Percentiles rank a stretch among this genome's conserved stretches.
Evolutionary conservation across 2,113 vertebrate genomes (phyloP).

Genomic region (Amia ocellicauda): DNA sequence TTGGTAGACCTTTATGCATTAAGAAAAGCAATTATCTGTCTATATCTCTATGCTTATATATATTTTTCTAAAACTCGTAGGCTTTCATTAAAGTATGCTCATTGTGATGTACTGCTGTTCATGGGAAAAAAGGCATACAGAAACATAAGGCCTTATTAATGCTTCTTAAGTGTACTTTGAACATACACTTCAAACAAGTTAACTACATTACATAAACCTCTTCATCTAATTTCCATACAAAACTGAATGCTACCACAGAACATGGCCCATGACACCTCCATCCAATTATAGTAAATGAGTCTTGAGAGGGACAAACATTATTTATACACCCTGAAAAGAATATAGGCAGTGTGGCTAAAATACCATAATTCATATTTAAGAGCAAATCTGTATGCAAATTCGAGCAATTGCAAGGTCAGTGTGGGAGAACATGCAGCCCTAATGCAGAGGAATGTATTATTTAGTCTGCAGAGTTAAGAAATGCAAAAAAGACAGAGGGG

Average conservation of each 20-base stretch:
- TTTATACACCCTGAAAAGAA: not conserved
- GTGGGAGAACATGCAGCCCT: not conserved
- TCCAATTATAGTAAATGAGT: conserved; percentile 19
- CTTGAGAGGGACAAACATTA: not conserved
- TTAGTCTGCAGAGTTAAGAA: not conserved
- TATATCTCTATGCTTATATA: too few relatives aligned
- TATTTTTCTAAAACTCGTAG: too few relatives aligned
- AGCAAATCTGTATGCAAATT: not conserved
- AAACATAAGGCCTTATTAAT: not conserved
- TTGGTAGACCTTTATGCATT: too few relatives aligned
- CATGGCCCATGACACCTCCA: conserved; percentile 11
- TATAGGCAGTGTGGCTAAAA: conserved; percentile 10
- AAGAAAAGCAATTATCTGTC: too few relatives aligned
- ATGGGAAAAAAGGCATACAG: not conserved
- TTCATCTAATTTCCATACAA: conserved; percentile 27
- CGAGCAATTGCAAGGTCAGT: not conserved
- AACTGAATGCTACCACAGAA: not conserved
- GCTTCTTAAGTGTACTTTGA: not conserved
- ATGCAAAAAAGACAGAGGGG: not conserved
- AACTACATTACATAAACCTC: conserved; percentile 29
- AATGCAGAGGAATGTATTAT: not conserved
- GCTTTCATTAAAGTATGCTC: too few relatives aligned
- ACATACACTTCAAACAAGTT: conserved; percentile 2
- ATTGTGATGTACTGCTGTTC: too few relatives aligned
- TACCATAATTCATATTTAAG: not conserved